Percentiles rank a stretch among this genome's conserved stretches.
Conservation (phyloP, 2,888 invertebrate species). For the Phaonia tiefii region DNA sequence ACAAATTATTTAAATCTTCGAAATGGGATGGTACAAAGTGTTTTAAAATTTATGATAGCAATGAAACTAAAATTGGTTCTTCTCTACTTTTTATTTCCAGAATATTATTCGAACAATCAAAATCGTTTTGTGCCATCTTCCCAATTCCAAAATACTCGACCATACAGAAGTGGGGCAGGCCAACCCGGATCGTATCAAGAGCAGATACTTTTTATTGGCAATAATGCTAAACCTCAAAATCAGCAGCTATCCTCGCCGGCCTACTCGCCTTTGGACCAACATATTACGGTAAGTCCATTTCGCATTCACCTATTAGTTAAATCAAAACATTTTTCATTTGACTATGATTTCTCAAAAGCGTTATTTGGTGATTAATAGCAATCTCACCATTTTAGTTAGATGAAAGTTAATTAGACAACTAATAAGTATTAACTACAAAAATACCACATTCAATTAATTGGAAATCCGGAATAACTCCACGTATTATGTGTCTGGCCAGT, state of each 20-base stretch:
- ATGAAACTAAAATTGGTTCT: too few relatives aligned
- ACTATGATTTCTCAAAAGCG: too few relatives aligned
- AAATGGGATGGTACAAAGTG: too few relatives aligned
- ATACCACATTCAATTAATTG: slow-evolving; percentile 45
- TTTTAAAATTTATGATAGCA: too few relatives aligned
- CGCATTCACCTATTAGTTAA: too few relatives aligned
- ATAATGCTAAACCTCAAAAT: slow-evolving; percentile 71
- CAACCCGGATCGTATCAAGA: slow-evolving; percentile 78
- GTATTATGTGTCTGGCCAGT: slow-evolving; percentile 14
- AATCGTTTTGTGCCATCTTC: slow-evolving; percentile 80
- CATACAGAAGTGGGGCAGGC: slow-evolving; percentile 65
- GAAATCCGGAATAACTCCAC: slow-evolving; percentile 37
- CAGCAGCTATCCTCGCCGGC: slow-evolving; percentile 68
- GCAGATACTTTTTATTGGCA: slow-evolving; percentile 77
- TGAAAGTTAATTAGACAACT: slow-evolving; percentile 58
- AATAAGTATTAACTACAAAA: slow-evolving; percentile 47
- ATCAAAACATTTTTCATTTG: too few relatives aligned
- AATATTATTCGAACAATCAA: slow-evolving; percentile 77
- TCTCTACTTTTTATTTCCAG: slow-evolving; percentile 72
- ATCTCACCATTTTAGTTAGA: slow-evolving; percentile 53
- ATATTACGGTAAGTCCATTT: slow-evolving; percentile 70
- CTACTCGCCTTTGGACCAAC: slow-evolving; percentile 73
- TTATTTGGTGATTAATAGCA: too few relatives aligned
- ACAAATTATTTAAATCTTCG: too few relatives aligned
- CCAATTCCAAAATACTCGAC: slow-evolving; percentile 71